phyloP scores from a whole-genome alignment of 2,113 vertebrate species.

The Emydocephalus ijimae region DNA sequence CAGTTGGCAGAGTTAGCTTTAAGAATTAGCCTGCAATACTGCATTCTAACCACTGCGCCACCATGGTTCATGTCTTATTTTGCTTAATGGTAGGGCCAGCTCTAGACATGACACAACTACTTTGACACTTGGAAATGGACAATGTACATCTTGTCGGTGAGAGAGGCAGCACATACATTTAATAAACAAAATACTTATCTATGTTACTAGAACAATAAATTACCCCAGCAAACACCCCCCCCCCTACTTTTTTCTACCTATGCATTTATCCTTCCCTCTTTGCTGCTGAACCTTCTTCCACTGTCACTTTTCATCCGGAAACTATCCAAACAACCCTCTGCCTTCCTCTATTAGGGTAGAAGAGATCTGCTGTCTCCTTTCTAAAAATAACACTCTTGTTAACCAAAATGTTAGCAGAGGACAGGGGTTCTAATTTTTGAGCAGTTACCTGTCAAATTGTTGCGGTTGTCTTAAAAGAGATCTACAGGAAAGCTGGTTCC shows the following conservation, averaged over 20 bases:
- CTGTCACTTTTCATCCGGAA: neutral
- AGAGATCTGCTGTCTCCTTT: neutral
- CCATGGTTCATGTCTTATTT: neutral
- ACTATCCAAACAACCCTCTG: neutral
- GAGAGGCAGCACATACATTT: neutral
- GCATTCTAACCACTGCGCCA: neutral
- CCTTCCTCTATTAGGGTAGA: neutral
- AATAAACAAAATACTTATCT: neutral
- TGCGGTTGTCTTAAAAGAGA: neutral
- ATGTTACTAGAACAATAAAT: neutral
- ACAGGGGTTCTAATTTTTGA: neutral
- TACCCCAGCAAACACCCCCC: neutral
- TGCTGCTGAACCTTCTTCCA: too few species aligned
- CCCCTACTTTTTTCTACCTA: neutral
- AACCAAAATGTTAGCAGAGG: neutral
- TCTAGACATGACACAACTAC: neutral
- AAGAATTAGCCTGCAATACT: too few species aligned
- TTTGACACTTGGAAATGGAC: neutral
- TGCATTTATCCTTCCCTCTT: neutral
- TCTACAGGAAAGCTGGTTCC: neutral
- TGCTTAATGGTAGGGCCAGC: neutral
- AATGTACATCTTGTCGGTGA: neutral
- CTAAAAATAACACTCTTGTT: neutral
- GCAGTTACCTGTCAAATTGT: neutral
- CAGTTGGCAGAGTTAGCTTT: neutral